phyloP scores from a whole-genome alignment of 2,113 vertebrate genomes.

The Pterocles burchelli region DNA sequence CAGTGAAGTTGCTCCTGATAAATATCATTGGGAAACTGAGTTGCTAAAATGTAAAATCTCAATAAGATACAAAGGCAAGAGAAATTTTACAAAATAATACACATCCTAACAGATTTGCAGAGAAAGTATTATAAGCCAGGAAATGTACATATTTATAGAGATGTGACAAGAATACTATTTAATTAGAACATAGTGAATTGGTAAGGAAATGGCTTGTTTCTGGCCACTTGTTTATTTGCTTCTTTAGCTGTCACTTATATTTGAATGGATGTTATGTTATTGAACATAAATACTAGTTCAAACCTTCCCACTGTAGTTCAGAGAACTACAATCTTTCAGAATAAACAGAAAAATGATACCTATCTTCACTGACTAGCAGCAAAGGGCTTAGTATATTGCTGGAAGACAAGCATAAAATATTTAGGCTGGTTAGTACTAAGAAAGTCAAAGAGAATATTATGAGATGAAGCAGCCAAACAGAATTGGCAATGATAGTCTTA shows the following conservation, averaged over 20 bases:
- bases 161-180: background rate
- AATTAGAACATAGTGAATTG: background rate
- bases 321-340: slow-evolving; percentile 10
- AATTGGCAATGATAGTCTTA: slow-evolving; percentile 32
- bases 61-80: background rate
- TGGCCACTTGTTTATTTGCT: slow-evolving; percentile 1
- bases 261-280: background rate
- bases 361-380: slow-evolving; percentile 12
- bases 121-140: background rate
- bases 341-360: slow-evolving; percentile 25
- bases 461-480: slow-evolving; percentile 53
- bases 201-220: background rate
- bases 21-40: background rate
- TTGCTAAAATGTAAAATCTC: background rate
- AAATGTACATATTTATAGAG: background rate
- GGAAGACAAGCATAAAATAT: slow-evolving; percentile 59
- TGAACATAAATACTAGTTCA: background rate
- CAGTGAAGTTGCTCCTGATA: background rate
- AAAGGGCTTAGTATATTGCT: slow-evolving; percentile 11
- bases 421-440: slow-evolving; percentile 54
- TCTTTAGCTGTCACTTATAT: background rate
- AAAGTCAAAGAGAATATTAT: slow-evolving; percentile 51
- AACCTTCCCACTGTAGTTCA: slow-evolving; percentile 7
- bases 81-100: background rate
- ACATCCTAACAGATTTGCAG: background rate